These are phyloP conservation scores for Champsocephalus gunnari DNA, from an alignment of 2,797 vertebrate genomes.

Conservation along the genomic window DNA sequence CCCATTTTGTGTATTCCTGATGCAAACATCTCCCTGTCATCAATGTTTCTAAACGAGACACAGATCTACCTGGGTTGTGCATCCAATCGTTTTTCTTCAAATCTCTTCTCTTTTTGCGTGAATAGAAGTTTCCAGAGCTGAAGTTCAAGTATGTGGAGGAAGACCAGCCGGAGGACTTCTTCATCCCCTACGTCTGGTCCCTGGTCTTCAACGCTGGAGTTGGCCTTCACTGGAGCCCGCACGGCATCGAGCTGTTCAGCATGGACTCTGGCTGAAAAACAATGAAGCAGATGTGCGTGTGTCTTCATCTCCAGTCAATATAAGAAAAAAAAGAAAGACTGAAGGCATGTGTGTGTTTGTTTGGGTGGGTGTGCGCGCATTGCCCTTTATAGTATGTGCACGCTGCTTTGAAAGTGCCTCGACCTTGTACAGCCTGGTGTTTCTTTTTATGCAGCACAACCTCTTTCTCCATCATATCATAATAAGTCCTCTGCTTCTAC, in stretches of 20 bases:
- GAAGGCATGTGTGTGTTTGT: conserved; percentile 35
- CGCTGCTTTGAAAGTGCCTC: conserved; percentile 84
- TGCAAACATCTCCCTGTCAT: not conserved
- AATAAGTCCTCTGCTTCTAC: conserved; percentile 67
- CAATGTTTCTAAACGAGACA: not conserved
- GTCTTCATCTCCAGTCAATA: conserved; percentile 35
- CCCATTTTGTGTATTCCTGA: not conserved
- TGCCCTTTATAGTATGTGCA: conserved; percentile 67
- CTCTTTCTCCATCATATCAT: conserved; percentile 38
- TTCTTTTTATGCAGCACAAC: conserved; percentile 57
- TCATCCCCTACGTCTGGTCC: conserved; percentile 98
- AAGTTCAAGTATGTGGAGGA: conserved; percentile 99
- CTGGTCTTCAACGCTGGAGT: conserved; percentile 94
- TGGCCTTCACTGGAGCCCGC: conserved; percentile 93
- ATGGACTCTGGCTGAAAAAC: conserved; percentile 92
- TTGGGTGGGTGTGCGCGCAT: conserved; percentile 43
- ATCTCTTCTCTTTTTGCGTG: conserved; percentile 42
- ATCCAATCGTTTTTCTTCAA: not conserved
- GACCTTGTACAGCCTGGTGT: conserved; percentile 70
- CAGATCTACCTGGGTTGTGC: not conserved
- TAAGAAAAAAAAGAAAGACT: conserved; percentile 43
- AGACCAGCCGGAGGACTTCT: conserved; percentile 98
- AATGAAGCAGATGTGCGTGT: conserved; percentile 7
- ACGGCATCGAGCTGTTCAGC: conserved; percentile 94
- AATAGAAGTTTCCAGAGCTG: conserved; percentile 96